These are phyloP conservation scores for Callocephalon fimbriatum DNA, from an alignment of 2,113 vertebrate genomes.

Conservation along the genomic window DNA sequence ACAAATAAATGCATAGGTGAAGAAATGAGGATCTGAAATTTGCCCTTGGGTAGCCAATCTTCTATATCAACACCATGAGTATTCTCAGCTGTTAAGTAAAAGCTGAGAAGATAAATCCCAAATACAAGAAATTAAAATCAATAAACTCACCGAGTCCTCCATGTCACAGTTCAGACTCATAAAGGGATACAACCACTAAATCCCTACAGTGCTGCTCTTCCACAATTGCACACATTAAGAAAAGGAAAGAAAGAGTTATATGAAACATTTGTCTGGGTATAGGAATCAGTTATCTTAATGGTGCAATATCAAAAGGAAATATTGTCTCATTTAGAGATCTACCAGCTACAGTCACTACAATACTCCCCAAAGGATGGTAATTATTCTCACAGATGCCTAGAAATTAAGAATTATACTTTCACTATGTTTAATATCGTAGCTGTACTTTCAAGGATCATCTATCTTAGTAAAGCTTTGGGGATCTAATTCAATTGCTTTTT, in stretches of 20 bases:
- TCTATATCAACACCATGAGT: not conserved
- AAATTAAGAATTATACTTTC: conserved; percentile 64
- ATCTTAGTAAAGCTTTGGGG: conserved; percentile 45
- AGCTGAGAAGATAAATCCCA: conserved; percentile 36
- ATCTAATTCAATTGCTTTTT: conserved; percentile 52
- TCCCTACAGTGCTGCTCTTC: conserved; percentile 31
- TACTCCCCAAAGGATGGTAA: conserved; percentile 43
- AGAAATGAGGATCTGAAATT: conserved; percentile 25
- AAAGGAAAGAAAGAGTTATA: conserved; percentile 48
- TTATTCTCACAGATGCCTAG: conserved; percentile 56
- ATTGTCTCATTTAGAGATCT: conserved; percentile 67
- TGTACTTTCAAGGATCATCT: conserved; percentile 30
- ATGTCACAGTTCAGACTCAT: conserved; percentile 46
- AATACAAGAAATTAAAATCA: conserved; percentile 69
- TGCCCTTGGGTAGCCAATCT: not conserved
- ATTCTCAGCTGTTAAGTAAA: conserved; percentile 30
- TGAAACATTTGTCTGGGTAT: conserved; percentile 23
- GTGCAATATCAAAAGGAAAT: conserved; percentile 65
- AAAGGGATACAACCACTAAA: conserved; percentile 37
- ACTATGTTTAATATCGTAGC: conserved; percentile 56
- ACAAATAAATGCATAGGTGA: not conserved
- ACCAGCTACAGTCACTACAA: conserved; percentile 42
- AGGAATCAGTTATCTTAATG: conserved; percentile 65
- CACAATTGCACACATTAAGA: conserved; percentile 43
- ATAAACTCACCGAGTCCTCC: conserved; percentile 1